Conservation (phyloP, 2,797 vertebrate genomes). For the Chrosomus eos region DNA sequence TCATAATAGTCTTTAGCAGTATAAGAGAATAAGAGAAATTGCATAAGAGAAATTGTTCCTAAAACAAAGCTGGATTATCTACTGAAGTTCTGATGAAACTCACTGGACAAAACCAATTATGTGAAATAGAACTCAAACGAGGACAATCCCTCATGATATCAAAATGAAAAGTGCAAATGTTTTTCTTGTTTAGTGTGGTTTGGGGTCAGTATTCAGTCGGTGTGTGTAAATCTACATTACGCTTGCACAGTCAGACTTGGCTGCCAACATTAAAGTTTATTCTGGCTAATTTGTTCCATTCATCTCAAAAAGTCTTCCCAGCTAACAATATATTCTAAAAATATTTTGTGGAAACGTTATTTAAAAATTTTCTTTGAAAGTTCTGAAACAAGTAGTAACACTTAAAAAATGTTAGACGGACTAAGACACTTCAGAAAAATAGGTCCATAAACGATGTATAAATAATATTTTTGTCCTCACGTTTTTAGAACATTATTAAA, state of each 20-base stretch:
- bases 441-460: too few relatives aligned
- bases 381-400: too few relatives aligned
- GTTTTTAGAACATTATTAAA: too few relatives aligned
- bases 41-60: slow-evolving; percentile 18
- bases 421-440: too few relatives aligned
- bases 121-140: neutral
- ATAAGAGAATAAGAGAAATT: too few relatives aligned
- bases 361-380: too few relatives aligned
- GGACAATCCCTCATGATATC: neutral
- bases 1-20: too few relatives aligned
- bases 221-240: neutral
- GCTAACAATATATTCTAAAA: too few relatives aligned
- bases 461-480: too few relatives aligned
- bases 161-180: neutral
- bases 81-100: slow-evolving; percentile 24
- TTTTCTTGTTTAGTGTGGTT: neutral
- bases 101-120: neutral
- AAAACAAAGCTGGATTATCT: slow-evolving; percentile 26
- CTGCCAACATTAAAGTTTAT: neutral
- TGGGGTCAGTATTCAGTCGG: neutral
- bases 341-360: too few relatives aligned
- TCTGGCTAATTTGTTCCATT: slow-evolving; percentile 1
- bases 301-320: too few relatives aligned
- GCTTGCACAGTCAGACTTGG: slow-evolving; percentile 5
- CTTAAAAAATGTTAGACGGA: too few relatives aligned